These are phyloP conservation scores for Loris lydekkerianus DNA, from an alignment of 2,797 vertebrate species.

Conservation along the genomic window DNA sequence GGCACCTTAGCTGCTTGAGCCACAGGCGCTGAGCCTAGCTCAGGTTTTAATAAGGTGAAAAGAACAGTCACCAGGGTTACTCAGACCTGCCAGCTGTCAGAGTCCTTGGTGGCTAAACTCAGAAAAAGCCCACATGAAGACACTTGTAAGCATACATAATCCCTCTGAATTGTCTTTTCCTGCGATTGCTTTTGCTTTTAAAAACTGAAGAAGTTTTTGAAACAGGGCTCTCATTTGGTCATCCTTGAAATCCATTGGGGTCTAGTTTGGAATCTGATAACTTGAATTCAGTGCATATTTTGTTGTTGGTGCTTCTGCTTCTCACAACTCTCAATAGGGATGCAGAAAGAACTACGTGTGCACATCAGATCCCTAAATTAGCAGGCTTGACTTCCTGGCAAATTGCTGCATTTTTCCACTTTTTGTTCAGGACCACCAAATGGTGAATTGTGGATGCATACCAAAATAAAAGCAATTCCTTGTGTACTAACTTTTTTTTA, in stretches of 20 bases:
- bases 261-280: constrained; percentile 64
- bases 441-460: no score
- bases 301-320: constrained; percentile 48
- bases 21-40: no score
- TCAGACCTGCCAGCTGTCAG: no score
- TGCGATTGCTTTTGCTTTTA: constrained; percentile 78
- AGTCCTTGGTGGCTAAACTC: no score
- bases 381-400: no score
- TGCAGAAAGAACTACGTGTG: constrained; percentile 4
- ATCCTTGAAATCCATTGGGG: background rate
- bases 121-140: background rate
- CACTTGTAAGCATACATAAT: constrained; percentile 33
- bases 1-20: no score
- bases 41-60: no score
- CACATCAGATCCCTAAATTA: constrained; percentile 70
- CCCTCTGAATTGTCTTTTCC: constrained; percentile 65
- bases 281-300: constrained; percentile 57
- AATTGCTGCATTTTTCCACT: no score
- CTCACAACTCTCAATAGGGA: constrained; percentile 68
- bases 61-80: no score
- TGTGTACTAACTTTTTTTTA: constrained; percentile 85
- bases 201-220: constrained; percentile 78
- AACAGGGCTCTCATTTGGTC: constrained; percentile 57
- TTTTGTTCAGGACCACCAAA: no score
- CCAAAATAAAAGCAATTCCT: constrained; percentile 59